These are phyloP conservation scores for Neria commutata DNA, from an alignment of 2,888 invertebrate species.

Conservation along the genomic window DNA sequence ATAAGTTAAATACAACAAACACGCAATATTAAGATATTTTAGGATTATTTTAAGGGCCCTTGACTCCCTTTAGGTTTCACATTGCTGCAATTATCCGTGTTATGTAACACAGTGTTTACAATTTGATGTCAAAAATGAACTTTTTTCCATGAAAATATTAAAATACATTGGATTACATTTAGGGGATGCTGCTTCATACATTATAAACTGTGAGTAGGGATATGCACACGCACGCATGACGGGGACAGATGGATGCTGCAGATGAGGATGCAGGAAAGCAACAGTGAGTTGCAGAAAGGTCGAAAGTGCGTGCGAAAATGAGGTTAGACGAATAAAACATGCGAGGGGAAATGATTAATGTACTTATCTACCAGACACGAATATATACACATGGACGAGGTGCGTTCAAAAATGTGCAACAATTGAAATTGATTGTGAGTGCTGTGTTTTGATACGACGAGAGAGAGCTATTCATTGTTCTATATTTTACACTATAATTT, in stretches of 20 bases:
- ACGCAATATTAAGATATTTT: constrained; percentile 26
- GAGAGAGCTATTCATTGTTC: constrained; percentile 27
- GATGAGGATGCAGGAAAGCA: constrained; percentile 9
- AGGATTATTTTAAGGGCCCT: constrained; percentile 60
- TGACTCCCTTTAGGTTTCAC: constrained; percentile 46
- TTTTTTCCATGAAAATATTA: constrained; percentile 51
- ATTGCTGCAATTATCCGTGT: constrained; percentile 46
- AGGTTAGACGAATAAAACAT: constrained; percentile 31
- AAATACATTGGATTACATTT: constrained; percentile 35
- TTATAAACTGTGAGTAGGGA: too few relatives aligned
- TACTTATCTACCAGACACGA: constrained; percentile 18
- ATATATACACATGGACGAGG: constrained; percentile 7
- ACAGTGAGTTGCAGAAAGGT: constrained; percentile 36
- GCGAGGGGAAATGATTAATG: constrained; percentile 37
- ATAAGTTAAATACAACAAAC: constrained; percentile 40
- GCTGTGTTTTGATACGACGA: constrained; percentile 45
- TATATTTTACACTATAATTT: constrained; percentile 25
- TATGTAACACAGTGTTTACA: constrained; percentile 52
- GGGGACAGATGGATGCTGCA: constrained; percentile 15
- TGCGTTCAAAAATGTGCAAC: constrained; percentile 14
- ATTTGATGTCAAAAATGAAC: constrained; percentile 56
- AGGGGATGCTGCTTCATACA: constrained; percentile 47
- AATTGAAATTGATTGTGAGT: constrained; percentile 11
- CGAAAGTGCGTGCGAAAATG: constrained; percentile 54
- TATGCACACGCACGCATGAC: too few relatives aligned